A percentile compares a stretch with the other conserved stretches of the same genome.
These are phyloP conservation scores for Boleophthalmus pectinirostris DNA, from an alignment of 2,113 vertebrate genomes.

Conservation along the genomic window DNA sequence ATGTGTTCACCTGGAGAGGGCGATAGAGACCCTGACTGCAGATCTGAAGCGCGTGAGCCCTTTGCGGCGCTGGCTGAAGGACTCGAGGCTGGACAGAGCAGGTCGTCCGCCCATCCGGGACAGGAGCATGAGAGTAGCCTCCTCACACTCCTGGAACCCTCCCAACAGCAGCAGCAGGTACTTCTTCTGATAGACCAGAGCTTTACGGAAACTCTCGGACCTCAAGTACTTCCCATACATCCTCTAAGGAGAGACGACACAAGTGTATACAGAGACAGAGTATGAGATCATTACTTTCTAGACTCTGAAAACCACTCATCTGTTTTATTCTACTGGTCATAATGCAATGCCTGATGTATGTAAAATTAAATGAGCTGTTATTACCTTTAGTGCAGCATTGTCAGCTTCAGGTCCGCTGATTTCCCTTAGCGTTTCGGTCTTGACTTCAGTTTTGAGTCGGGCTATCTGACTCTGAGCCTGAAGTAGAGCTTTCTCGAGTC, in stretches of 20 bases:
- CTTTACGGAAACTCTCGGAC: constrained; percentile 95
- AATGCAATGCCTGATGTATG: too few relatives aligned
- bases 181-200: constrained; percentile 97
- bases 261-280: neutral
- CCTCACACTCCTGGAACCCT: constrained; percentile 96
- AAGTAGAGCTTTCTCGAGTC: constrained; percentile 84
- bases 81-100: constrained; percentile 73
- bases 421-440: constrained; percentile 82
- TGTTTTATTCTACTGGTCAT: too few relatives aligned
- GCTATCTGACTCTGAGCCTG: constrained; percentile 83
- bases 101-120: constrained; percentile 88
- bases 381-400: constrained; percentile 85
- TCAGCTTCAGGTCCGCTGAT: constrained; percentile 81
- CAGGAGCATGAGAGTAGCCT: constrained; percentile 88
- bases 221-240: constrained; percentile 93
- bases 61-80: constrained; percentile 74
- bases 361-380: too few relatives aligned
- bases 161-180: constrained; percentile 93
- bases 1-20: constrained; percentile 85
- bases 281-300: too few relatives aligned
- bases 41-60: constrained; percentile 90
- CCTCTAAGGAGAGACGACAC: constrained; percentile 74
- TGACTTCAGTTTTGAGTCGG: constrained; percentile 84
- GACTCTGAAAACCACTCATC: too few relatives aligned
- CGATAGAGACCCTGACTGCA: constrained; percentile 87